These are phyloP conservation scores for Carettochelys insculpta DNA, from an alignment of 2,113 vertebrate genomes.

Conservation along the genomic window DNA sequence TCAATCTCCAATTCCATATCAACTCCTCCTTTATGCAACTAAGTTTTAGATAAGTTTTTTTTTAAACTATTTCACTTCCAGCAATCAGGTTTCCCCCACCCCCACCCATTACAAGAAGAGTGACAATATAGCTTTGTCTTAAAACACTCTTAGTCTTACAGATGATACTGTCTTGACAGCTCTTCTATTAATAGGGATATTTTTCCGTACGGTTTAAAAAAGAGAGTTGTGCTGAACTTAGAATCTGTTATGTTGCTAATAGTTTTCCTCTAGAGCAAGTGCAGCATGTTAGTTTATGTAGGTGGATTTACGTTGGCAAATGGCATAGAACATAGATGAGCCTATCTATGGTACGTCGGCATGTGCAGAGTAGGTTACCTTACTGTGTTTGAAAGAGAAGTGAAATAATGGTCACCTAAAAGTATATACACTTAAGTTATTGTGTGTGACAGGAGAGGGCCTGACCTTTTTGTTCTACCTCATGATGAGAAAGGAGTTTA, in stretches of 20 bases:
- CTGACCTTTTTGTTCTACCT: slow-evolving; percentile 23
- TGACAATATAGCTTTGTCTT: slow-evolving; percentile 67
- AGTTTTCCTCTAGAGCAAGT: background rate
- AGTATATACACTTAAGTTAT: background rate
- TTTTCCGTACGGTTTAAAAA: slow-evolving; percentile 38
- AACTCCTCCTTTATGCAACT: background rate
- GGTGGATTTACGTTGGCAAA: slow-evolving; percentile 16
- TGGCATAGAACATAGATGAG: background rate
- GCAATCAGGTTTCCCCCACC: background rate
- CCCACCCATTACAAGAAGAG: slow-evolving; percentile 7
- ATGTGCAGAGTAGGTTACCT: background rate
- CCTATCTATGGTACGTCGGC: background rate
- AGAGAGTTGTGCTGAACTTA: slow-evolving; percentile 27
- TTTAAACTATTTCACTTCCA: slow-evolving; percentile 32
- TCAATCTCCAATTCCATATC: background rate
- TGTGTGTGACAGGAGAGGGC: background rate
- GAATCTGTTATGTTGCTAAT: slow-evolving; percentile 35
- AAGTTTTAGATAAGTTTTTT: slow-evolving; percentile 59
- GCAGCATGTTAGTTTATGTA: background rate
- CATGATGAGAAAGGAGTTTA: background rate
- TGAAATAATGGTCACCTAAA: background rate
- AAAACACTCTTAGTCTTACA: slow-evolving; percentile 41
- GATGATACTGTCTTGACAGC: slow-evolving; percentile 61
- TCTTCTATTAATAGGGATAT: slow-evolving; percentile 63
- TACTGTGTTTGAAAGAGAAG: background rate